A percentile compares a stretch with the other conserved stretches of the same genome.
phyloP scores from a whole-genome alignment of 2,113 vertebrate species.

The Anarrhichthys ocellatus region DNA sequence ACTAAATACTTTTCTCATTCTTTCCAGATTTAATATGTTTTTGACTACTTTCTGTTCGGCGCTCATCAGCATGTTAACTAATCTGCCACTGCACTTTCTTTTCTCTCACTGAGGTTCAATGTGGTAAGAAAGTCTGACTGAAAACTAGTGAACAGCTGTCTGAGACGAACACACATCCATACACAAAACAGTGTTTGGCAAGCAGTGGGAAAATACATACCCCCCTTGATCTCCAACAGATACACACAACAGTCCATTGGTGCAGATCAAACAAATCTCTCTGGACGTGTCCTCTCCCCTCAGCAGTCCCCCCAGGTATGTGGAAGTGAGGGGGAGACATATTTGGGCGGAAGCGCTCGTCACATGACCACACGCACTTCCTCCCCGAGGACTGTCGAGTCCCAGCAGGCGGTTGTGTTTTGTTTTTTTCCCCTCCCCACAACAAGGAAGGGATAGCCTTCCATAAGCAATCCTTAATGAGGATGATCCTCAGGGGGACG shows the following conservation, averaged over 20 bases:
- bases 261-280: slow-evolving; percentile 72
- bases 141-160: background rate
- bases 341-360: slow-evolving; percentile 55
- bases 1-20: background rate
- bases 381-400: slow-evolving; percentile 55
- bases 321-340: slow-evolving; percentile 40
- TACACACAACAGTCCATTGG: slow-evolving; percentile 29
- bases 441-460: slow-evolving; percentile 55
- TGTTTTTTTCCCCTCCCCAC: background rate
- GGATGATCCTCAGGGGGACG: slow-evolving; percentile 35
- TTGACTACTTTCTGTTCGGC: background rate
- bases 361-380: slow-evolving; percentile 60
- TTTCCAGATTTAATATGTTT: background rate
- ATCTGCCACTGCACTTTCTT: background rate
- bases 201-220: slow-evolving; percentile 26
- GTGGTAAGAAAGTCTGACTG: background rate
- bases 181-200: slow-evolving; percentile 16
- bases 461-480: slow-evolving; percentile 75
- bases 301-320: slow-evolving; percentile 23
- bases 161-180: slow-evolving; percentile 1
- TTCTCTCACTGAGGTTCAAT: background rate
- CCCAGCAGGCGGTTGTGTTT: slow-evolving; percentile 56
- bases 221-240: slow-evolving; percentile 31
- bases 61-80: background rate
- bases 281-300: slow-evolving; percentile 56